Evolutionary conservation across 2,888 invertebrate genomes (phyloP).

Genomic region (Pomacea canaliculata): DNA sequence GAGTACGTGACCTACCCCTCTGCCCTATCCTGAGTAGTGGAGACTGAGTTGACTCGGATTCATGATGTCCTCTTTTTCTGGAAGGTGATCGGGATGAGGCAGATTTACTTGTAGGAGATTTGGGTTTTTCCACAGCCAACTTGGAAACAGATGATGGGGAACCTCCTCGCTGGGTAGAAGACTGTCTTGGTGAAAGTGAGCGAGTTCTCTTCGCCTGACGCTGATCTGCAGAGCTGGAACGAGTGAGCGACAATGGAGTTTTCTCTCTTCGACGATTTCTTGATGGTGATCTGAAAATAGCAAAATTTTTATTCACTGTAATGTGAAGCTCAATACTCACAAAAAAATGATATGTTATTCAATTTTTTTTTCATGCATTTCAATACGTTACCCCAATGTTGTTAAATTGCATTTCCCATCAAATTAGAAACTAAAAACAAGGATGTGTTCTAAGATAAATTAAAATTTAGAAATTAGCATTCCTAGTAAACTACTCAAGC

Average conservation of each 20-base stretch:
- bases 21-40: background rate
- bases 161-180: background rate
- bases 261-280: conserved; percentile 22
- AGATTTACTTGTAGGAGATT: background rate
- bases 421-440: too few species aligned
- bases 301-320: too few species aligned
- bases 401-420: too few species aligned
- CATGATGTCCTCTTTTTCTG: conserved; percentile 33
- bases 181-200: conserved; percentile 20
- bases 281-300: conserved; percentile 6
- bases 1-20: conserved; percentile 15
- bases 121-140: background rate
- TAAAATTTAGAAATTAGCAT: too few species aligned
- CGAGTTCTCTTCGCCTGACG: conserved; percentile 9
- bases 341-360: too few species aligned
- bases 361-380: too few species aligned
- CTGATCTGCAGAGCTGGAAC: conserved; percentile 1
- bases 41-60: conserved; percentile 7
- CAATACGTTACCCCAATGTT: too few species aligned
- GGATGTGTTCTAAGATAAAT: too few species aligned
- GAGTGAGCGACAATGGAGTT: conserved; percentile 13
- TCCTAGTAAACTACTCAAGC: too few species aligned
- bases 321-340: too few species aligned
- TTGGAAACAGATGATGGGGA: background rate
- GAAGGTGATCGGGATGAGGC: conserved; percentile 27